Percentiles rank a stretch among this genome's conserved stretches.
phyloP scores from a whole-genome alignment of 1,140 invertebrate genomes.

The Asobara japonica region DNA sequence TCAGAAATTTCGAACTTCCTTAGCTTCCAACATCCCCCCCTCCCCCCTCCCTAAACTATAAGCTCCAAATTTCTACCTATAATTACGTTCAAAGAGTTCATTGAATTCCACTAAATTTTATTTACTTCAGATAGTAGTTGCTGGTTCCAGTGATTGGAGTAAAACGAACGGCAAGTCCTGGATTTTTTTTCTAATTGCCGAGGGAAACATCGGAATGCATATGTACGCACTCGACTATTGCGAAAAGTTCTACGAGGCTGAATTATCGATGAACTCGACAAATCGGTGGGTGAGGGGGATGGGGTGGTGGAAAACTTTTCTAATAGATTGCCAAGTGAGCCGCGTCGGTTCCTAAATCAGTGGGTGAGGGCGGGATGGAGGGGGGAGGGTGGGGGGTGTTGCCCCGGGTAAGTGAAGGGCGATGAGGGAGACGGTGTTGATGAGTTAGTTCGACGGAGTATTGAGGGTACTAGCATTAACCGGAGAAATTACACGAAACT shows the following conservation, averaged over 20 bases:
- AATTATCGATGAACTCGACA: background rate
- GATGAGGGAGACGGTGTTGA: background rate
- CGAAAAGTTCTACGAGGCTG: background rate
- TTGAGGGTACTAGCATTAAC: background rate
- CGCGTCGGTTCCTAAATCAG: constrained; percentile 19
- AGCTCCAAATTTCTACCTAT: no score
- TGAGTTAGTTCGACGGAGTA: background rate
- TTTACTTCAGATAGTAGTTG: background rate
- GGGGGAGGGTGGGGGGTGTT: constrained; percentile 2
- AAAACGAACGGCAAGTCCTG: no score
- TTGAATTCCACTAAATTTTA: no score
- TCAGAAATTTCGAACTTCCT: no score
- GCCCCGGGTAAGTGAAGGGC: background rate
- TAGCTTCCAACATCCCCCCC: no score
- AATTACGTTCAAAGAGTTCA: no score
- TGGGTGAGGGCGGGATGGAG: no score
- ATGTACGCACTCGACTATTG: background rate
- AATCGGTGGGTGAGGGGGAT: background rate
- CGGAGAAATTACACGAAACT: background rate
- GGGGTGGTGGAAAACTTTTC: constrained; percentile 15
- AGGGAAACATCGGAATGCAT: background rate
- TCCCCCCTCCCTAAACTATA: no score
- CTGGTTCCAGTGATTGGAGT: no score
- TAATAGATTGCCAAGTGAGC: constrained; percentile 21
- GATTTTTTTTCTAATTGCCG: background rate